Percentiles rank a stretch among this genome's conserved stretches.
These are phyloP conservation scores for Dinothrombium tinctorium DNA, from an alignment of 1,140 invertebrate species.

Conservation along the genomic window DNA sequence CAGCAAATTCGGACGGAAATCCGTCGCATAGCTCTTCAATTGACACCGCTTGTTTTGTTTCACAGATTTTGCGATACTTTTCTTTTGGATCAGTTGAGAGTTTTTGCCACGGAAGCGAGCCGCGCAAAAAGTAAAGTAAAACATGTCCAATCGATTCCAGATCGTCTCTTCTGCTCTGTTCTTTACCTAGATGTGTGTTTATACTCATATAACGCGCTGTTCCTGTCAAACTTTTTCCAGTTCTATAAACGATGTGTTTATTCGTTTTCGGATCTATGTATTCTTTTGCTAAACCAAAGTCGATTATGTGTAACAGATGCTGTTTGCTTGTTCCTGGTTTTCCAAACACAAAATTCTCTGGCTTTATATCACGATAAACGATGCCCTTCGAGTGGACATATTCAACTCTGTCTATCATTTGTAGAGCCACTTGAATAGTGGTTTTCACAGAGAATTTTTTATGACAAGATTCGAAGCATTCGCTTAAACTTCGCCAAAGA, in stretches of 20 bases:
- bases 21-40: constrained; percentile 92
- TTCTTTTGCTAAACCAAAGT: too few species aligned
- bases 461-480: constrained; percentile 14
- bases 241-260: too few species aligned
- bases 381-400: constrained; percentile 11
- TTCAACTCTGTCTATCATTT: constrained; percentile 8
- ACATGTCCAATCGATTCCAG: too few species aligned
- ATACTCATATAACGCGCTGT: too few species aligned
- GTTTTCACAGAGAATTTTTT: constrained; percentile 13
- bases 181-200: too few species aligned
- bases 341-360: constrained; percentile 98
- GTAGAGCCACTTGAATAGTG: constrained; percentile 12
- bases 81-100: constrained; percentile 88
- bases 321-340: constrained; percentile 94
- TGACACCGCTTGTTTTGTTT: constrained; percentile 89
- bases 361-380: constrained; percentile 15
- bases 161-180: too few species aligned
- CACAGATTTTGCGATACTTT: constrained; percentile 96
- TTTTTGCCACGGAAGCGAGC: constrained; percentile 96
- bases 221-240: too few species aligned
- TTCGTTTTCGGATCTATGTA: too few species aligned
- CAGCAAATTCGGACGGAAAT: constrained; percentile 62
- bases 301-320: too few species aligned
- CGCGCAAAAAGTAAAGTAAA: constrained; percentile 99
- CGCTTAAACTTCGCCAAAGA: constrained; percentile 15